Evolutionary conservation across 2,797 vertebrate species (phyloP).

Genomic region (Sarcophilus harrisii): DNA sequence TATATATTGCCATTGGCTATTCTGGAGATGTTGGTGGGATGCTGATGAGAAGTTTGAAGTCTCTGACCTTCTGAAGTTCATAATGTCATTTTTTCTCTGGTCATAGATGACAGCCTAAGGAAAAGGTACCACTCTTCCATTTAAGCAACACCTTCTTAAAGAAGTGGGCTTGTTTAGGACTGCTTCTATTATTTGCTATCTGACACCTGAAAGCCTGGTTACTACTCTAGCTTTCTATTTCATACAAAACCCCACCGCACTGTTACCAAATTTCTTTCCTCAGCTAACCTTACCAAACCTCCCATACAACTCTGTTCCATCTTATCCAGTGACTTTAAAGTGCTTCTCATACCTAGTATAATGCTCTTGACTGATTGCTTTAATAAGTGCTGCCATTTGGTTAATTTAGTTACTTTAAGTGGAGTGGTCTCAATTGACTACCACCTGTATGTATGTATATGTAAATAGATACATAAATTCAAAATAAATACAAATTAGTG

Average conservation of each 20-base stretch:
- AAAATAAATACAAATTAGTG: background rate
- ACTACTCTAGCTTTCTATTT: background rate
- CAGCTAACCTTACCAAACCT: background rate
- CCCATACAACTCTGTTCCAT: background rate
- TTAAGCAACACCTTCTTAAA: background rate
- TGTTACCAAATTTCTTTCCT: no score
- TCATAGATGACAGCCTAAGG: background rate
- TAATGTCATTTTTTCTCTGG: background rate
- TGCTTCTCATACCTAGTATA: background rate
- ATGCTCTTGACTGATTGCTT: background rate
- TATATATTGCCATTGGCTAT: background rate
- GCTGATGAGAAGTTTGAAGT: background rate
- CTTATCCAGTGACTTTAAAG: background rate
- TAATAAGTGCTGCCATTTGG: background rate
- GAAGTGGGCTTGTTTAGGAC: background rate
- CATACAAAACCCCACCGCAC: no score
- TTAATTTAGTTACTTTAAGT: background rate
- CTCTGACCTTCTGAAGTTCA: background rate
- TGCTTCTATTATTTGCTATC: background rate
- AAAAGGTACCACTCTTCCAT: background rate
- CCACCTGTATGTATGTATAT: no score
- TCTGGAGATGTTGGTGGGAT: background rate
- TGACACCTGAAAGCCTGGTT: background rate
- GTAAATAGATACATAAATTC: no score
- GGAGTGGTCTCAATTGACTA: no score